Percentiles rank a stretch among this genome's conserved stretches.
phyloP scores from a whole-genome alignment of 2,113 vertebrate genomes.

The Psephotus haematonotus region DNA sequence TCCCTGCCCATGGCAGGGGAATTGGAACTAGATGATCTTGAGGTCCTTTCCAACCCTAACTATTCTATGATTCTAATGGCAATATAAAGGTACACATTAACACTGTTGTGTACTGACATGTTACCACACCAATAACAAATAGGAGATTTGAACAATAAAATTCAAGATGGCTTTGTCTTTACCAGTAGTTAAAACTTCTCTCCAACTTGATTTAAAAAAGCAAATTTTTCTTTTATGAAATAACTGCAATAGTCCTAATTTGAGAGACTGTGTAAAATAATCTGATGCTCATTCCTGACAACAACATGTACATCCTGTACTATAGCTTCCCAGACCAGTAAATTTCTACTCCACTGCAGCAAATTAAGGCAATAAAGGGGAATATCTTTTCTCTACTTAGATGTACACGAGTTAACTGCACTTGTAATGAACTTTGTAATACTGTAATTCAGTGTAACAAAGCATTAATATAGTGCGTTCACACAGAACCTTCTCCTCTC shows the following conservation, averaged over 20 bases:
- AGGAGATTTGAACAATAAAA: neutral
- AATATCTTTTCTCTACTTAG: neutral
- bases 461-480: neutral
- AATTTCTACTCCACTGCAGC: neutral
- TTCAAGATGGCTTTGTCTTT: neutral
- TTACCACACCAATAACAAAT: neutral
- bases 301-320: neutral
- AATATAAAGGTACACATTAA: constrained; percentile 9
- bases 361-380: neutral
- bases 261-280: neutral
- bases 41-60: too few relatives aligned
- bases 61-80: neutral
- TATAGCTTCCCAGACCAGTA: neutral
- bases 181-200: constrained; percentile 22
- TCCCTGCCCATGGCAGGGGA: too few relatives aligned
- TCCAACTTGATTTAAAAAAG: constrained; percentile 35
- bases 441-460: neutral
- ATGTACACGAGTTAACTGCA: neutral
- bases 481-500: neutral
- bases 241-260: neutral
- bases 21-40: too few relatives aligned
- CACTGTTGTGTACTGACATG: neutral
- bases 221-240: neutral
- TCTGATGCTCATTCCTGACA: neutral
- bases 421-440: constrained; percentile 20